Percentiles rank a stretch among this genome's conserved stretches.
These are phyloP conservation scores for Oligia fasciuncula DNA, from an alignment of 2,888 invertebrate genomes.

Conservation along the genomic window DNA sequence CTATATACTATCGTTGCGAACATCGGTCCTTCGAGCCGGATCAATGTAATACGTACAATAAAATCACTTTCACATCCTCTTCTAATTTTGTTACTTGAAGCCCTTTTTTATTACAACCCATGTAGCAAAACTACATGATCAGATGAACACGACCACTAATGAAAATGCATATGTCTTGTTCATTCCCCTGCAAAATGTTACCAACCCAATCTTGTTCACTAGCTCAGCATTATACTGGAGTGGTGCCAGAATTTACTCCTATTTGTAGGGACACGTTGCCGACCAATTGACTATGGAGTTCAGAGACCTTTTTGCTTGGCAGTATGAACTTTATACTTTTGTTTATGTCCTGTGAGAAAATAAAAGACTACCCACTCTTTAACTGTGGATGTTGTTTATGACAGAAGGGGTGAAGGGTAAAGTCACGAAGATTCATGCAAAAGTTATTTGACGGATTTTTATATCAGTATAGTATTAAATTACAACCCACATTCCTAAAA, in stretches of 20 bases:
- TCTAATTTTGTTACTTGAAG: not conserved
- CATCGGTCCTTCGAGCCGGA: too few species aligned
- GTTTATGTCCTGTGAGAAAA: not conserved
- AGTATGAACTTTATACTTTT: not conserved
- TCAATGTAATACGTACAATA: not conserved
- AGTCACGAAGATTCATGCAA: not conserved
- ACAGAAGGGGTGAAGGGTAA: not conserved
- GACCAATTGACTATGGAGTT: constrained; percentile 26
- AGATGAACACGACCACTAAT: constrained; percentile 28
- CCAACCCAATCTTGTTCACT: constrained; percentile 26
- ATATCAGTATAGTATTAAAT: too few species aligned
- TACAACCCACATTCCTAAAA: not conserved
- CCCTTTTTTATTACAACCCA: not conserved
- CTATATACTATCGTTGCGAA: too few species aligned
- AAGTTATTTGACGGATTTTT: not conserved
- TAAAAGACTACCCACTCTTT: not conserved
- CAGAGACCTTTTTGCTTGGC: constrained; percentile 16
- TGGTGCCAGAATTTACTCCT: constrained; percentile 35
- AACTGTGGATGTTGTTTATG: not conserved
- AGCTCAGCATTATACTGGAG: constrained; percentile 34
- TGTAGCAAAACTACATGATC: constrained; percentile 1
- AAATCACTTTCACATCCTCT: not conserved
- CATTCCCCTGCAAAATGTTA: constrained; percentile 30
- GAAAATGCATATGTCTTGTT: constrained; percentile 34
- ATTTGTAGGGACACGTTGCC: constrained; percentile 22